Conservation (phyloP, 2,888 invertebrate genomes). For the Acronicta leporina region DNA sequence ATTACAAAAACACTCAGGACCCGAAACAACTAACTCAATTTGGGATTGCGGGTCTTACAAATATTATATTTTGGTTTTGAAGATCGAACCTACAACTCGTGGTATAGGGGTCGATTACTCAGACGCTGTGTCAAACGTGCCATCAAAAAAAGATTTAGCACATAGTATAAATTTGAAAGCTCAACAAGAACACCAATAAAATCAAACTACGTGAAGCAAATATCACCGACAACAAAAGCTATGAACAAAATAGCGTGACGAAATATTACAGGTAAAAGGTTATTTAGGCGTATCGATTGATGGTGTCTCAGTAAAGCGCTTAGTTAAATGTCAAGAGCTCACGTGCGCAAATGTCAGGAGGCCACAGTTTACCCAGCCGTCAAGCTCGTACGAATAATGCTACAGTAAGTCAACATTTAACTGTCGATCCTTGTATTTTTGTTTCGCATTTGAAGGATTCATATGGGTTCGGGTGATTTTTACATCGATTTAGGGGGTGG, state of each 20-base stretch:
- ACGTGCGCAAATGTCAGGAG: slow-evolving; percentile 80
- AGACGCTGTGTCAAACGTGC: too few relatives aligned
- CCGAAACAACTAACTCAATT: too few relatives aligned
- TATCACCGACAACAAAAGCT: slow-evolving; percentile 38
- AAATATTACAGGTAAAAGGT: slow-evolving; percentile 70
- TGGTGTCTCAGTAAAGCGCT: slow-evolving; percentile 57
- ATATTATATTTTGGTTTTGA: too few relatives aligned
- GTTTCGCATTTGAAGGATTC: neutral
- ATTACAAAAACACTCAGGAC: too few relatives aligned
- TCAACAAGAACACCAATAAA: neutral
- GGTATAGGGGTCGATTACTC: too few relatives aligned
- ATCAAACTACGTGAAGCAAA: slow-evolving; percentile 27
- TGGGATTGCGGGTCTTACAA: too few relatives aligned
- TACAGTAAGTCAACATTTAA: slow-evolving; percentile 43
- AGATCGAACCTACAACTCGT: too few relatives aligned
- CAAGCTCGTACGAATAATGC: slow-evolving; percentile 48
- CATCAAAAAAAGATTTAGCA: too few relatives aligned
- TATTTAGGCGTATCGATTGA: slow-evolving; percentile 74
- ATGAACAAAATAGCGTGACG: slow-evolving; percentile 42
- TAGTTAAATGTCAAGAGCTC: slow-evolving; percentile 77
- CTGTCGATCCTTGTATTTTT: slow-evolving; percentile 13
- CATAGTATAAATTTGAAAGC: too few relatives aligned
- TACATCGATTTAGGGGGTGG: neutral
- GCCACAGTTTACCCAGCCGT: slow-evolving; percentile 32
- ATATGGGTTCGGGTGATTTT: neutral